These are phyloP conservation scores for Amyelois transitella DNA, from an alignment of 1,140 invertebrate species.

Conservation along the genomic window DNA sequence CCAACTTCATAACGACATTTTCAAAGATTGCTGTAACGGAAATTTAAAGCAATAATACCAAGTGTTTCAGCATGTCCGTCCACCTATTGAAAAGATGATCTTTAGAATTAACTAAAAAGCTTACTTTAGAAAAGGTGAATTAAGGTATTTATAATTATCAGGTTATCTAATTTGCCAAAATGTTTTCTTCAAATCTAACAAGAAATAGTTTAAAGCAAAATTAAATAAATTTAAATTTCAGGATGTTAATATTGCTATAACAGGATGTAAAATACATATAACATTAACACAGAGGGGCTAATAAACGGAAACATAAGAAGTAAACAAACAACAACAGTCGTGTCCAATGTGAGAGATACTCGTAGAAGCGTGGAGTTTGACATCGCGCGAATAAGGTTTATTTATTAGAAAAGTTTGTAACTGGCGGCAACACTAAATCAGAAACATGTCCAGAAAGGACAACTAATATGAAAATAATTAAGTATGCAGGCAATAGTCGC, in stretches of 20 bases:
- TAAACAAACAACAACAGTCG: conserved; percentile 11
- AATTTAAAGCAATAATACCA: too few relatives aligned
- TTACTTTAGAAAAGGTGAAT: too few relatives aligned
- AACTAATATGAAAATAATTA: conserved; percentile 33
- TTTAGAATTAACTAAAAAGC: too few relatives aligned
- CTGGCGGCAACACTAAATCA: conserved; percentile 47
- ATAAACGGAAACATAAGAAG: background rate
- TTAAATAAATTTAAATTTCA: too few relatives aligned
- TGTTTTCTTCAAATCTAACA: too few relatives aligned
- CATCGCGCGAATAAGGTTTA: conserved; percentile 55
- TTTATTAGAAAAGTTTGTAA: conserved; percentile 62
- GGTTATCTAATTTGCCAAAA: too few relatives aligned
- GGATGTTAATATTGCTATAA: too few relatives aligned
- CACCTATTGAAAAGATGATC: too few relatives aligned
- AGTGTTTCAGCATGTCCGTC: too few relatives aligned
- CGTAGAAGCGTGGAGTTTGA: conserved; percentile 44
- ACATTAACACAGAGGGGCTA: background rate
- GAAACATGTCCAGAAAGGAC: conserved; percentile 41
- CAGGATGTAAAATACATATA: too few relatives aligned
- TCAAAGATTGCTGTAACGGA: background rate
- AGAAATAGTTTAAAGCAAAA: too few relatives aligned
- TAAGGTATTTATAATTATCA: too few relatives aligned
- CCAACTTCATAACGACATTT: background rate
- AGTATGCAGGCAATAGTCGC: conserved; percentile 12
- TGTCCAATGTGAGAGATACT: conserved; percentile 42